A percentile compares a stretch with the other conserved stretches of the same genome.
Conservation (phyloP, 2,888 invertebrate species). For the Catotricha subobsoleta region DNA sequence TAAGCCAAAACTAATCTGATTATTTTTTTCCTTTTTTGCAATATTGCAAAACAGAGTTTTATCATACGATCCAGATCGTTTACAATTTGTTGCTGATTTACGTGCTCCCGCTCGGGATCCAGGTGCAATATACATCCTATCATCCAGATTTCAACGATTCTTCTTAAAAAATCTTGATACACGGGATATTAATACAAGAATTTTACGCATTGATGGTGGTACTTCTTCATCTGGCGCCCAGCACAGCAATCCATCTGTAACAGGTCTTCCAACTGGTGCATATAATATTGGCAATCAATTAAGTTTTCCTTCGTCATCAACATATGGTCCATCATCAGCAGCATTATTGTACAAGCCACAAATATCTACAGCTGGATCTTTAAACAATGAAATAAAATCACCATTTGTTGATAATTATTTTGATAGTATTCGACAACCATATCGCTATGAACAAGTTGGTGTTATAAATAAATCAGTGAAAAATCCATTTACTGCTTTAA, state of each 20-base stretch:
- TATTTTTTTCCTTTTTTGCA: no score
- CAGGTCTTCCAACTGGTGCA: neutral
- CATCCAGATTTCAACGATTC: constrained; percentile 64
- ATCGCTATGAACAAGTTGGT: constrained; percentile 18
- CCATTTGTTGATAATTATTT: constrained; percentile 13
- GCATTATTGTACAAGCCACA: neutral
- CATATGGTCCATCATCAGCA: neutral
- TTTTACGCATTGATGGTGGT: constrained; percentile 37
- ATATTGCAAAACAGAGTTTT: constrained; percentile 36
- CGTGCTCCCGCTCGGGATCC: constrained; percentile 48
- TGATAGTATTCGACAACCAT: constrained; percentile 19
- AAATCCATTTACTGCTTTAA: constrained; percentile 25
- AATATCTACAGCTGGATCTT: neutral
- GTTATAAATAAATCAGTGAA: constrained; percentile 18
- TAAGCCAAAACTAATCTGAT: no score
- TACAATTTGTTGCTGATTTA: constrained; percentile 67
- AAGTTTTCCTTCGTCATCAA: neutral
- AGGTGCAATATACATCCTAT: constrained; percentile 52
- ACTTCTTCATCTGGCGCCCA: neutral
- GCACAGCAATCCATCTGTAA: neutral
- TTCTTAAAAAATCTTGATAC: constrained; percentile 48
- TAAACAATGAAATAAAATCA: neutral
- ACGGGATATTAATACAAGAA: constrained; percentile 52
- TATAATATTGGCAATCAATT: neutral
- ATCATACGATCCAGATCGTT: constrained; percentile 47